Conservation (phyloP, 2,888 invertebrate genomes). For the Tiliacea aurago region DNA sequence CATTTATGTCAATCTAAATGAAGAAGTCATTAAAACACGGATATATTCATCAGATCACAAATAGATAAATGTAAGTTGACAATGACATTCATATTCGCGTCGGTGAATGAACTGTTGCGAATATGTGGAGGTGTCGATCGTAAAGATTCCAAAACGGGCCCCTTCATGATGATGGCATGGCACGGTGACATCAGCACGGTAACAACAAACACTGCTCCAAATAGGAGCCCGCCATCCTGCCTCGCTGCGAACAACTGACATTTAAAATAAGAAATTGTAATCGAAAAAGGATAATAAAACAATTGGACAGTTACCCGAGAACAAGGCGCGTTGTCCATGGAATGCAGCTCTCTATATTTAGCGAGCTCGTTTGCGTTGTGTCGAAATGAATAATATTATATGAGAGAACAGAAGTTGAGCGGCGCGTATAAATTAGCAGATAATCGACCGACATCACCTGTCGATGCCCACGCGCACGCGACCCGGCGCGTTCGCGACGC, state of each 20-base stretch:
- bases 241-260: slow-evolving; percentile 73
- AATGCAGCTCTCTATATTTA: slow-evolving; percentile 87
- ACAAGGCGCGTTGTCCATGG: slow-evolving; percentile 80
- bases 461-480: slow-evolving; percentile 81
- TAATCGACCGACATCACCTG: slow-evolving; percentile 86
- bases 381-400: slow-evolving; percentile 86
- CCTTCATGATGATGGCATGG: slow-evolving; percentile 80
- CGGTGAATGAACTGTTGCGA: slow-evolving; percentile 87
- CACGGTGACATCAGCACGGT: slow-evolving; percentile 85
- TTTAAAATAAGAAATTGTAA: slow-evolving; percentile 82
- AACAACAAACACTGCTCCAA: slow-evolving; percentile 77
- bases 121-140: slow-evolving; percentile 88
- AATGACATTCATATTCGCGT: slow-evolving; percentile 80
- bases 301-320: slow-evolving; percentile 80
- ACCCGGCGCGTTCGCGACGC: slow-evolving; percentile 60
- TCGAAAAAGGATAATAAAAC: slow-evolving; percentile 83
- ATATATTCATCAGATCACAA: slow-evolving; percentile 69
- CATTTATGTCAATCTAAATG: slow-evolving; percentile 43
- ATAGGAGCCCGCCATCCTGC: slow-evolving; percentile 73
- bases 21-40: slow-evolving; percentile 66
- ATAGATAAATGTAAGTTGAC: slow-evolving; percentile 80
- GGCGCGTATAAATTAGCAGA: slow-evolving; percentile 87
- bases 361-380: slow-evolving; percentile 85
- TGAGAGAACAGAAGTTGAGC: slow-evolving; percentile 86
- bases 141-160: slow-evolving; percentile 87